These are phyloP conservation scores for Microcebus griseorufus DNA, from an alignment of 2,113 vertebrate species.

Conservation along the genomic window DNA sequence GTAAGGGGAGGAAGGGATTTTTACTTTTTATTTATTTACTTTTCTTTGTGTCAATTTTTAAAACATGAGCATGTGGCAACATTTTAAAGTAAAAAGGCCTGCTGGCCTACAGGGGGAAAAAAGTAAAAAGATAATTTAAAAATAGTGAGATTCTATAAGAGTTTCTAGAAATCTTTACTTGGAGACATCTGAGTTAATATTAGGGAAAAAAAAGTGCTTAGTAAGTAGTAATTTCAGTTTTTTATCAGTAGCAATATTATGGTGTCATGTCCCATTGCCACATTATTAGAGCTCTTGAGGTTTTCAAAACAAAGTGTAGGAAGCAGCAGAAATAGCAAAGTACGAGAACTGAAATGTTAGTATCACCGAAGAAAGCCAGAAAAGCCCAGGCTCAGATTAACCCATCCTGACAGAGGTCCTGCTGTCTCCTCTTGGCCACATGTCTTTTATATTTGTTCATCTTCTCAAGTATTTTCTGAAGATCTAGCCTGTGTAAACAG, in stretches of 20 bases:
- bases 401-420: rapidly evolving
- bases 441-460: not conserved
- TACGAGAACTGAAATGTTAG: not conserved
- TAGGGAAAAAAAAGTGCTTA: not conserved
- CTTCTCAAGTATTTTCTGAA: not conserved
- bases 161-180: not conserved
- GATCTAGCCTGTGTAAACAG: not conserved
- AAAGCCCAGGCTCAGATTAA: not conserved
- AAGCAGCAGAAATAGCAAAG: not conserved
- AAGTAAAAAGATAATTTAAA: not conserved
- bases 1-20: not conserved
- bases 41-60: constrained; percentile 18
- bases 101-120: no score
- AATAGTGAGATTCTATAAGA: not conserved
- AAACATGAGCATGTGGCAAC: not conserved
- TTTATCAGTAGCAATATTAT: not conserved
- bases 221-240: not conserved
- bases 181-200: constrained; percentile 37
- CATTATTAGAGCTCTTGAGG: not conserved
- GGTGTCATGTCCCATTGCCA: not conserved
- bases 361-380: not conserved
- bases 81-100: not conserved
- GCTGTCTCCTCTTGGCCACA: not conserved
- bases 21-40: constrained; percentile 32
- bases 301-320: constrained; percentile 24